phyloP scores from a whole-genome alignment of 2,888 invertebrate species.

The Hemaris fuciformis region DNA sequence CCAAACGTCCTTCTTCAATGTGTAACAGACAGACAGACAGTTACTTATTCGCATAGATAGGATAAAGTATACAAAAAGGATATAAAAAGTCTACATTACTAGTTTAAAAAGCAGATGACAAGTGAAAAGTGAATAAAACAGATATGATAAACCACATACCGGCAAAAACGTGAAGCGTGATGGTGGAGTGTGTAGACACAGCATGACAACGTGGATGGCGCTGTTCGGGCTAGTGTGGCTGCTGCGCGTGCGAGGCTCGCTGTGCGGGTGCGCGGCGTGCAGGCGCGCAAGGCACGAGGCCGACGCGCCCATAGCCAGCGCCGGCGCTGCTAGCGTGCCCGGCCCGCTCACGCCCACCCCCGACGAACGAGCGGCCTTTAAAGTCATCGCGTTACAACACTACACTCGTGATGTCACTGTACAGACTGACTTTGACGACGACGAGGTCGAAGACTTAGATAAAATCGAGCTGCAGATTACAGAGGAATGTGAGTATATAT shows the following conservation, averaged over 20 bases:
- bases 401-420: constrained; percentile 77
- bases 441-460: constrained; percentile 68
- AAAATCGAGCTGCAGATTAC: constrained; percentile 74
- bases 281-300: constrained; percentile 74
- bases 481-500: constrained; percentile 76
- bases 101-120: background rate
- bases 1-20: no score
- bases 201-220: constrained; percentile 87
- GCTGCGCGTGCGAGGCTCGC: constrained; percentile 89
- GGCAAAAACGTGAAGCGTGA: constrained; percentile 34
- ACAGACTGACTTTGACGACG: constrained; percentile 77
- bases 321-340: constrained; percentile 45
- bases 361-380: constrained; percentile 64
- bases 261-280: constrained; percentile 88
- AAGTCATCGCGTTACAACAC: constrained; percentile 71
- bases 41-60: no score
- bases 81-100: constrained; percentile 1
- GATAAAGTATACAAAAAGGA: no score
- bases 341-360: constrained; percentile 33
- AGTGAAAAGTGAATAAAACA: background rate
- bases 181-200: constrained; percentile 64
- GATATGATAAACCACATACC: background rate
- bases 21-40: no score
- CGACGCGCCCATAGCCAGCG: constrained; percentile 49
- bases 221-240: constrained; percentile 93